phyloP scores from a whole-genome alignment of 2,888 invertebrate genomes.

The Cepaea hortensis region DNA sequence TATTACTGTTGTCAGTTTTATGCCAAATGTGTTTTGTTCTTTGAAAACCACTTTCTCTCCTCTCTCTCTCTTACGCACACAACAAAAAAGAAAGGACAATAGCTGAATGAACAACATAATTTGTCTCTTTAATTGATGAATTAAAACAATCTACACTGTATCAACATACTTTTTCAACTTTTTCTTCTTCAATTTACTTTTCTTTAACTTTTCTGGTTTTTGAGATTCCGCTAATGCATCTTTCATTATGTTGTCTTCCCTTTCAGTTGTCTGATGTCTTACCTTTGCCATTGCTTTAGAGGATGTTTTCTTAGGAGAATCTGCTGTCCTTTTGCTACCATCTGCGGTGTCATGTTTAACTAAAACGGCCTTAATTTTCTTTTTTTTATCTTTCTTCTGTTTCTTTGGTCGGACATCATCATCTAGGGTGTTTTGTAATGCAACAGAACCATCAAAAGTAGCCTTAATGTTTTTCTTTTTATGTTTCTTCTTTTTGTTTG shows the following conservation, averaged over 20 bases:
- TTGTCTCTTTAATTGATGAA: too few species aligned
- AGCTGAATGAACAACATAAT: too few species aligned
- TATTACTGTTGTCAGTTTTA: too few species aligned
- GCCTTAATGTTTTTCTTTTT: background rate
- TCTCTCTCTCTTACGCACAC: too few species aligned
- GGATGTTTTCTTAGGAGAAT: background rate
- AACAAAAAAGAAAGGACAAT: too few species aligned
- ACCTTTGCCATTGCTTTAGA: background rate
- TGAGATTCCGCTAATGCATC: background rate
- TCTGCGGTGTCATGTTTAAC: background rate
- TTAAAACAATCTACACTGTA: background rate
- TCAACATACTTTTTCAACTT: background rate
- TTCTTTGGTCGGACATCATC: background rate
- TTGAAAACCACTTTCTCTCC: too few species aligned
- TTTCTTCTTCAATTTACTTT: background rate
- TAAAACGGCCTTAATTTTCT: background rate
- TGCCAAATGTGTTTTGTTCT: too few species aligned
- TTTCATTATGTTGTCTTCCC: background rate
- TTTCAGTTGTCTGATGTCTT: background rate
- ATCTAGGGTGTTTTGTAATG: too few species aligned
- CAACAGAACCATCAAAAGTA: too few species aligned
- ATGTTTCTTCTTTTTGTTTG: background rate
- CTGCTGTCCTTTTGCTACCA: background rate
- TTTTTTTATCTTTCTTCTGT: background rate
- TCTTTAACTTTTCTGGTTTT: background rate